phyloP scores from a whole-genome alignment of 1,140 invertebrate genomes.

The Globodera rostochiensis region DNA sequence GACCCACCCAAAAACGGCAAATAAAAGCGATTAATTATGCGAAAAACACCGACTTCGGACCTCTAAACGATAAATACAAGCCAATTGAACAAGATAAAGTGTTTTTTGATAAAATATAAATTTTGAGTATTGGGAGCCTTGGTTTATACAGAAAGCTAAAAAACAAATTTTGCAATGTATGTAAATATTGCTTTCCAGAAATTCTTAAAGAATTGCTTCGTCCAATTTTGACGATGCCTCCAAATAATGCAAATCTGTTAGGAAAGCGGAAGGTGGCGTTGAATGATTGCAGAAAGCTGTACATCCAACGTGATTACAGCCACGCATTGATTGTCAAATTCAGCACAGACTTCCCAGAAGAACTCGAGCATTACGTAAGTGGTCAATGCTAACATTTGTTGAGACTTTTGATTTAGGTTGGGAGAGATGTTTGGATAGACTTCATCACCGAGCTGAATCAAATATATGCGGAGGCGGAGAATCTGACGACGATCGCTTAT shows the following conservation, averaged over 20 bases:
- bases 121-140: no score
- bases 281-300: constrained; percentile 44
- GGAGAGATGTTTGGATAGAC: constrained; percentile 31
- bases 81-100: no score
- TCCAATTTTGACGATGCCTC: constrained; percentile 8
- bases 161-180: no score
- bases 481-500: constrained; percentile 16
- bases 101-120: no score
- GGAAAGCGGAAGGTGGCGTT: constrained; percentile 33
- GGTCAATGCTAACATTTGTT: constrained; percentile 3
- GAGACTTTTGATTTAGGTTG: constrained; percentile 27
- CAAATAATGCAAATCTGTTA: constrained; percentile 22
- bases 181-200: not conserved
- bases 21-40: no score
- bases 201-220: not conserved
- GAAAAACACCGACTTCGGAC: no score
- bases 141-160: no score
- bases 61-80: no score
- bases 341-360: constrained; percentile 36
- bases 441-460: constrained; percentile 39
- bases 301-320: constrained; percentile 41
- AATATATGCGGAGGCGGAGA: constrained; percentile 41
- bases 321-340: constrained; percentile 34
- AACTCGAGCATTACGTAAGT: constrained; percentile 39
- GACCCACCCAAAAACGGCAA: no score